Percentiles rank a stretch among this genome's conserved stretches.
Conservation (phyloP, 1,140 invertebrate genomes). For the Drosophila oshimai region DNA sequence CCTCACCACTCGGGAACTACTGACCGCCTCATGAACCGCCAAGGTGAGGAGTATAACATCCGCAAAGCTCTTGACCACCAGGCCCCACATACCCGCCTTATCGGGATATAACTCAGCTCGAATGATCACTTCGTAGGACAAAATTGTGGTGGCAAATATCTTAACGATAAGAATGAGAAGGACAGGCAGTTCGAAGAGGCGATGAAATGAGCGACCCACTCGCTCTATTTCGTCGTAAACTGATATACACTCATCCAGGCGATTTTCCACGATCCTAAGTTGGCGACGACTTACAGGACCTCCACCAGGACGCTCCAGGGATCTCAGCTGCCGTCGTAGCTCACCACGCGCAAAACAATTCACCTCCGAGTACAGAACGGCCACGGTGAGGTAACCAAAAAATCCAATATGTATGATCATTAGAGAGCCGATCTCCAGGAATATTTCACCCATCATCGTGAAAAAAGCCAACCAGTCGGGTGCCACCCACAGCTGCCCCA, state of each 20-base stretch:
- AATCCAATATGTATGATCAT: slow-evolving; percentile 61
- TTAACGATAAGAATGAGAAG: slow-evolving; percentile 17
- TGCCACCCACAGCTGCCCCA: neutral
- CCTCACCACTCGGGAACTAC: slow-evolving; percentile 37
- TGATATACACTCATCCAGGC: slow-evolving; percentile 53
- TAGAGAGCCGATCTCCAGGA: slow-evolving; percentile 1
- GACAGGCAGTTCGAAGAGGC: slow-evolving; percentile 48
- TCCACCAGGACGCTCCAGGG: slow-evolving; percentile 29
- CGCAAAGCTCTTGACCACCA: slow-evolving; percentile 42
- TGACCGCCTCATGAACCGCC: slow-evolving; percentile 48
- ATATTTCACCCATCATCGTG: neutral
- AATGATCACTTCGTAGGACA: slow-evolving; percentile 49
- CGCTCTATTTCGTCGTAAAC: slow-evolving; percentile 61
- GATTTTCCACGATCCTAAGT: slow-evolving; percentile 23
- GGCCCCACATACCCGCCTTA: slow-evolving; percentile 24
- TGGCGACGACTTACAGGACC: slow-evolving; percentile 10
- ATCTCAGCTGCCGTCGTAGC: slow-evolving; percentile 49
- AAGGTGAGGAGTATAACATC: slow-evolving; percentile 59
- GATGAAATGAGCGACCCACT: slow-evolving; percentile 33
- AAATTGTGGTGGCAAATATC: slow-evolving; percentile 38
- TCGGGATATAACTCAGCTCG: neutral
- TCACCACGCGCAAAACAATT: slow-evolving; percentile 52
- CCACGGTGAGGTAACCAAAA: slow-evolving; percentile 56
- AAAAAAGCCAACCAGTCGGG: neutral
- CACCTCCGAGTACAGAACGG: slow-evolving; percentile 49